These are phyloP conservation scores for Pan paniscus DNA, from an alignment of 2,113 vertebrate species.

Conservation along the genomic window DNA sequence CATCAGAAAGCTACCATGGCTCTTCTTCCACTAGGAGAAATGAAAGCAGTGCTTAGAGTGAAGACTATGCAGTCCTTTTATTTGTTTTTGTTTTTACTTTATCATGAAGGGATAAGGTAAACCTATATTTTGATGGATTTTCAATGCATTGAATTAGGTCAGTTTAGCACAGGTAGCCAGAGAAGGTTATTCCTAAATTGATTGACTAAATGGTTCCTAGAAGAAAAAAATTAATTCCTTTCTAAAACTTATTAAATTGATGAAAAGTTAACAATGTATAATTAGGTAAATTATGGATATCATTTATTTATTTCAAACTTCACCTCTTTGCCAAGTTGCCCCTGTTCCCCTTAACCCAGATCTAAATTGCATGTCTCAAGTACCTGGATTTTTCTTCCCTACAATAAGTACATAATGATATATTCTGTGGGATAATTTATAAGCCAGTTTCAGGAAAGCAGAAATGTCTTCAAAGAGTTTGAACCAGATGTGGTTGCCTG, in stretches of 20 bases:
- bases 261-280: background rate
- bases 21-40: background rate
- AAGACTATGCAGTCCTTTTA: background rate
- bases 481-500: background rate
- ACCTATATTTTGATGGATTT: background rate
- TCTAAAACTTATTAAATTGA: background rate
- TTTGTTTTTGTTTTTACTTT: background rate
- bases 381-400: background rate
- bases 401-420: background rate
- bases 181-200: background rate
- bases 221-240: background rate
- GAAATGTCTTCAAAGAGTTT: background rate
- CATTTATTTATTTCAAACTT: background rate
- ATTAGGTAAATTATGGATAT: background rate
- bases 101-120: background rate
- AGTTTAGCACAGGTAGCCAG: background rate
- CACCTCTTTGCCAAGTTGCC: background rate
- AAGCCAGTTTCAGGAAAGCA: background rate
- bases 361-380: background rate
- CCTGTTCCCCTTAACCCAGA: accelerated
- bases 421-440: background rate
- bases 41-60: background rate
- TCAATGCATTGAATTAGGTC: background rate
- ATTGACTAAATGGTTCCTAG: background rate
- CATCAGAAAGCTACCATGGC: background rate